Conservation (phyloP, 2,888 invertebrate genomes). For the Clostera curtula region DNA sequence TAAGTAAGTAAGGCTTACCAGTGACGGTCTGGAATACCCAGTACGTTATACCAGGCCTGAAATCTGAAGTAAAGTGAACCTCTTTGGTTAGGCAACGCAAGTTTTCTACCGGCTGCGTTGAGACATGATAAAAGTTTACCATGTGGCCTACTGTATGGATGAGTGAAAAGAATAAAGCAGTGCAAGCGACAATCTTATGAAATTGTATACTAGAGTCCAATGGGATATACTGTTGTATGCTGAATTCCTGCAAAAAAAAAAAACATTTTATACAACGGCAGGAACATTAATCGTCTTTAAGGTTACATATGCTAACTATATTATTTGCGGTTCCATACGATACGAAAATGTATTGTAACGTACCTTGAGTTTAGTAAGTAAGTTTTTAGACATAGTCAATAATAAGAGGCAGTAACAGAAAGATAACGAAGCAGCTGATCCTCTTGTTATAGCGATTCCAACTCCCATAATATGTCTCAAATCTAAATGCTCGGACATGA, state of each 20-base stretch:
- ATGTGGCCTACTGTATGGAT: slow-evolving; percentile 96
- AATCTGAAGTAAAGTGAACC: slow-evolving; percentile 94
- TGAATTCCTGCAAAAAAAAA: slow-evolving; percentile 78
- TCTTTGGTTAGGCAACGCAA: slow-evolving; percentile 94
- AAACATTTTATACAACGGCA: background rate
- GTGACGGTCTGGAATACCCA: slow-evolving; percentile 97
- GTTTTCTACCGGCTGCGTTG: slow-evolving; percentile 95
- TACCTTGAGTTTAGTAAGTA: slow-evolving; percentile 91
- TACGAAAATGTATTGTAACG: background rate
- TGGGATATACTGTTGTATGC: slow-evolving; percentile 94
- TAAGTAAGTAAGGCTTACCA: slow-evolving; percentile 65
- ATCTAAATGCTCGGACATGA: slow-evolving; percentile 97
- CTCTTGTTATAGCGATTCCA: slow-evolving; percentile 95
- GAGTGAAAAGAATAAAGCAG: slow-evolving; percentile 93
- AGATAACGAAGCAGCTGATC: slow-evolving; percentile 94
- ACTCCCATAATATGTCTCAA: slow-evolving; percentile 97
- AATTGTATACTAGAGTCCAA: slow-evolving; percentile 97
- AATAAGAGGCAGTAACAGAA: slow-evolving; percentile 95
- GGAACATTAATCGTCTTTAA: too few relatives aligned
- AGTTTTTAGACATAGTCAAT: slow-evolving; percentile 93
- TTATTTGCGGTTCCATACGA: background rate
- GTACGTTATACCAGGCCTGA: slow-evolving; percentile 93
- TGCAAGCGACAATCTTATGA: slow-evolving; percentile 97
- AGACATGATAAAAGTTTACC: slow-evolving; percentile 98
- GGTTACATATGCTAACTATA: too few relatives aligned